phyloP scores from a whole-genome alignment of 2,888 invertebrate species.

The Adineta ricciae region DNA sequence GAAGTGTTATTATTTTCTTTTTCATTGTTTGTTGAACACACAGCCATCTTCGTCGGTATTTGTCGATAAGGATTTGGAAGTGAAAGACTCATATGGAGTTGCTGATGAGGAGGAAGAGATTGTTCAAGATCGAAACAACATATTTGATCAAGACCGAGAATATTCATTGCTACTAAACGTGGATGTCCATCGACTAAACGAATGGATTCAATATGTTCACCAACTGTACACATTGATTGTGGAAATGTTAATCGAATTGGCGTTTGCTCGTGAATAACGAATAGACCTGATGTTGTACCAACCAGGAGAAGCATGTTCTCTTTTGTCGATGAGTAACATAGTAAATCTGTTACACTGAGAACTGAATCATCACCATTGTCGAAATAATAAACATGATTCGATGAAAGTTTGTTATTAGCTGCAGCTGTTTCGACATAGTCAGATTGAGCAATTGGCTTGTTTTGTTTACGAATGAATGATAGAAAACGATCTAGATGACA shows the following conservation, averaged over 20 bases:
- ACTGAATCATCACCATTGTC: not conserved
- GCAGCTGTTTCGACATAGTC: not conserved
- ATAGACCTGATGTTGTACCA: not conserved
- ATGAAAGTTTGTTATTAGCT: not conserved
- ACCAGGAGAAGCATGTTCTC: not conserved
- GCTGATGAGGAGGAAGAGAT: not conserved
- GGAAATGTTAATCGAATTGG: not conserved
- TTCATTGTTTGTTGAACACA: not conserved
- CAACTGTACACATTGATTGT: not conserved
- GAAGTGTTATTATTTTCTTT: not conserved
- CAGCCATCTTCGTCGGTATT: not conserved
- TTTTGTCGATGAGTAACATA: not conserved
- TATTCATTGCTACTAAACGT: constrained; percentile 5
- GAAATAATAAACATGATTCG: not conserved
- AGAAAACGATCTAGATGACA: not conserved
- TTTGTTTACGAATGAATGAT: not conserved
- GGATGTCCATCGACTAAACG: not conserved
- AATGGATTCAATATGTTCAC: not conserved
- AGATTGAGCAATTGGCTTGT: not conserved
- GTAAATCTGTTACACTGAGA: not conserved
- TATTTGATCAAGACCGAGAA: constrained; percentile 17
- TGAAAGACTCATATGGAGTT: not conserved
- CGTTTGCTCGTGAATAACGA: not conserved
- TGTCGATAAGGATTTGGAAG: not conserved
- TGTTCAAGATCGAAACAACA: not conserved